These are phyloP conservation scores for Tetragonula clypearis DNA, from an alignment of 1,140 invertebrate genomes.

Conservation along the genomic window DNA sequence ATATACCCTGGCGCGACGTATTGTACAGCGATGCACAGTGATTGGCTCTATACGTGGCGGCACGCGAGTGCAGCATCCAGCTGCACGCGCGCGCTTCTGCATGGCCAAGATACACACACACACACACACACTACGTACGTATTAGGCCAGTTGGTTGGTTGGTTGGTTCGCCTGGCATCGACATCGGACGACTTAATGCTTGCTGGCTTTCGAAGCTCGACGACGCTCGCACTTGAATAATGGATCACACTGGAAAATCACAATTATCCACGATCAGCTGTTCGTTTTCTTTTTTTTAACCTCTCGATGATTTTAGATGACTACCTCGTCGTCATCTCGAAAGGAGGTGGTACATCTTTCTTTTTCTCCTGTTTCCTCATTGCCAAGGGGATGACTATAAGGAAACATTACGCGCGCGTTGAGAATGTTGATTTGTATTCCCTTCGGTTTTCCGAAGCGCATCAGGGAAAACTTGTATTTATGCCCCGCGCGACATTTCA, in stretches of 20 bases:
- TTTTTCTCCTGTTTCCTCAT: neutral
- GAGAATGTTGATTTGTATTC: neutral
- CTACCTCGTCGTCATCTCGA: neutral
- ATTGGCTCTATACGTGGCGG: slow-evolving; percentile 29
- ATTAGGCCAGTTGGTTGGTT: neutral
- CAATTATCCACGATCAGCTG: neutral
- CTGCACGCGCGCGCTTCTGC: slow-evolving; percentile 32
- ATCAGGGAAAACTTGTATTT: neutral
- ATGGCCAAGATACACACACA: neutral
- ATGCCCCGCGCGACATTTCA: neutral
- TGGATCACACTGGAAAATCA: neutral
- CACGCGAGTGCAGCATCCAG: slow-evolving; percentile 61
- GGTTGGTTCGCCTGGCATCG: slow-evolving; percentile 2
- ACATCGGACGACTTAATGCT: slow-evolving; percentile 38
- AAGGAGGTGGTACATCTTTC: no score
- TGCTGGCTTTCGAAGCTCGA: neutral
- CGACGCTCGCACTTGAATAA: slow-evolving; percentile 19
- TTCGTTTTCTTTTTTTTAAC: neutral
- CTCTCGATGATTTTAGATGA: neutral
- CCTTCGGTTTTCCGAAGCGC: neutral
- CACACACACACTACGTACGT: no score
- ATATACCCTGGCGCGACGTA: slow-evolving; percentile 47
- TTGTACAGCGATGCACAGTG: slow-evolving; percentile 17
- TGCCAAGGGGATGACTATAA: neutral
- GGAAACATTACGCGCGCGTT: neutral